phyloP scores from a whole-genome alignment of 2,113 vertebrate genomes.

The Pungitius pungitius region DNA sequence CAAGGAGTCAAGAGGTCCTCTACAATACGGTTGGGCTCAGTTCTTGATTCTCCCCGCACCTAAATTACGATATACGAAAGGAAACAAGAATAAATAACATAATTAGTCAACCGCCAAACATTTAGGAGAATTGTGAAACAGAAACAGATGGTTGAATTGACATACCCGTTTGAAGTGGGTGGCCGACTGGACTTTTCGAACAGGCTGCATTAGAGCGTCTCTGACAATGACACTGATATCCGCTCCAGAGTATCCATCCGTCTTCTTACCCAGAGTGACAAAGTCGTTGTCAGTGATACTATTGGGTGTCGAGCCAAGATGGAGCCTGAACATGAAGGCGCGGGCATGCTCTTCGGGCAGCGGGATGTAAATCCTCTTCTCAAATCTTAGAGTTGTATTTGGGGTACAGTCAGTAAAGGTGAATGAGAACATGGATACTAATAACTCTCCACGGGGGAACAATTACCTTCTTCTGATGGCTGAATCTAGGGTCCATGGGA shows the following conservation, averaged over 20 bases:
- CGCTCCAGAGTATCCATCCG: conserved; percentile 92
- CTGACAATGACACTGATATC: conserved; percentile 94
- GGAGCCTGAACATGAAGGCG: conserved; percentile 92
- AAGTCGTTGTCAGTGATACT: conserved; percentile 86
- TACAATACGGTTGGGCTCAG: conserved; percentile 79
- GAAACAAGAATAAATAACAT: neutral
- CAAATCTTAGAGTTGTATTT: conserved; percentile 84
- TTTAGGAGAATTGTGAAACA: neutral
- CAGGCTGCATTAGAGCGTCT: conserved; percentile 97
- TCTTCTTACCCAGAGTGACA: conserved; percentile 88
- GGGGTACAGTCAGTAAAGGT: conserved; percentile 29
- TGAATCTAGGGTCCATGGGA: conserved; percentile 98
- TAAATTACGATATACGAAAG: neutral
- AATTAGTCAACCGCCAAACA: neutral
- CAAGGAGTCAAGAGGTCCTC: conserved; percentile 93
- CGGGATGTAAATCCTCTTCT: conserved; percentile 98
- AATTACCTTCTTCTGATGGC: conserved; percentile 95
- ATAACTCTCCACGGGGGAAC: neutral
- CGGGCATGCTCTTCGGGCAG: conserved; percentile 95
- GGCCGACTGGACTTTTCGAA: conserved; percentile 95
- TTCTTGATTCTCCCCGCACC: conserved; percentile 86
- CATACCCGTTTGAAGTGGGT: conserved; percentile 95
- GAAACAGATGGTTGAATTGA: neutral
- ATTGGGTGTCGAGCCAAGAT: conserved; percentile 90
- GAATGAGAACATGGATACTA: neutral